These are phyloP conservation scores for Drosophila repleta DNA, from an alignment of 1,140 invertebrate species.

Conservation along the genomic window DNA sequence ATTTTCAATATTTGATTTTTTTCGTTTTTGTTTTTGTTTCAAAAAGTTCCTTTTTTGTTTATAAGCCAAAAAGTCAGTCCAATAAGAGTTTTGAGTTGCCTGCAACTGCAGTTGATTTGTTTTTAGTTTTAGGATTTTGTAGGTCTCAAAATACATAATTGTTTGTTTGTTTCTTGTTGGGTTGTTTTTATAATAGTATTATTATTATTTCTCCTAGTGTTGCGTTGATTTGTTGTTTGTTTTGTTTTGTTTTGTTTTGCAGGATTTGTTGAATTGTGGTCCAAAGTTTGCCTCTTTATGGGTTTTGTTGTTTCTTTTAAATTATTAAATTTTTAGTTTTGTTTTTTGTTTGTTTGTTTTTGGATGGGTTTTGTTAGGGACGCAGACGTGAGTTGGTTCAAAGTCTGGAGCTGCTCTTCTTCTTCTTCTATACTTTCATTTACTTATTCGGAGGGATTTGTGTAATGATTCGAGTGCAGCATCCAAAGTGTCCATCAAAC, in stretches of 20 bases:
- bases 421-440: constrained; percentile 36
- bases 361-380: constrained; percentile 12
- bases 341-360: constrained; percentile 35
- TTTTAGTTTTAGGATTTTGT: constrained; percentile 44
- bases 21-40: constrained; percentile 59
- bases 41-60: constrained; percentile 73
- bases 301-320: constrained; percentile 30
- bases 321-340: constrained; percentile 16
- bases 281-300: constrained; percentile 77
- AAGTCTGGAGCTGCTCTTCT: constrained; percentile 8
- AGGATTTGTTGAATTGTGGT: constrained; percentile 70
- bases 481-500: constrained; percentile 3
- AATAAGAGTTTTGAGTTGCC: constrained; percentile 83
- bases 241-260: constrained; percentile 46
- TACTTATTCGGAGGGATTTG: constrained; percentile 76
- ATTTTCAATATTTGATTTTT: constrained; percentile 76
- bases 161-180: constrained; percentile 69
- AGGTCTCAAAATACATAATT: constrained; percentile 67
- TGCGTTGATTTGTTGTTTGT: constrained; percentile 46
- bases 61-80: constrained; percentile 81
- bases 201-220: constrained; percentile 32
- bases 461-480: constrained; percentile 55
- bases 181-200: constrained; percentile 38
- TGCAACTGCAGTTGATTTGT: constrained; percentile 82
- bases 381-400: constrained; percentile 21